Percentiles rank a stretch among this genome's conserved stretches.
These are phyloP conservation scores for Spermophilus dauricus DNA, from an alignment of 2,113 vertebrate species.

Conservation along the genomic window DNA sequence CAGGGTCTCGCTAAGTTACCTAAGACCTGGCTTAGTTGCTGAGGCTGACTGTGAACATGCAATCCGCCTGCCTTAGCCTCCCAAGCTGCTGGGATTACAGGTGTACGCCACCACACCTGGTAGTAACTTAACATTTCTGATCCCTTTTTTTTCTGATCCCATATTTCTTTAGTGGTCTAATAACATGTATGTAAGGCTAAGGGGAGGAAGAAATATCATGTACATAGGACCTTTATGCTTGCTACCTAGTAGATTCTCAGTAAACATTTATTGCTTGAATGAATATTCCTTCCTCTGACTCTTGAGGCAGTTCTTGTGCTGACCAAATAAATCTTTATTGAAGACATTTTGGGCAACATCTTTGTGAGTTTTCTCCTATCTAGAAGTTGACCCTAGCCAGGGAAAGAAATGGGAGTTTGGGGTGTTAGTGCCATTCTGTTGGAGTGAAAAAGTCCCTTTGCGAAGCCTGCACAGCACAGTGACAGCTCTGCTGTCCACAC, in stretches of 20 bases:
- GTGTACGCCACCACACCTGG: too few species aligned
- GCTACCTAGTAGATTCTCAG: neutral
- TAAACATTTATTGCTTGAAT: neutral
- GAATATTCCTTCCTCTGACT: too few species aligned
- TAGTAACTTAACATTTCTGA: slow-evolving; percentile 30
- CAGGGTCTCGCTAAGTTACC: too few species aligned
- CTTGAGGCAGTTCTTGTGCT: too few species aligned
- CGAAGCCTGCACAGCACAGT: neutral
- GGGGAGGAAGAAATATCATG: neutral
- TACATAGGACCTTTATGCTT: neutral
- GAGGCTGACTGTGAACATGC: too few species aligned
- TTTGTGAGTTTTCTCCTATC: neutral
- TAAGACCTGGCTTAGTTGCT: too few species aligned
- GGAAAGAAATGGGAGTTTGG: neutral
- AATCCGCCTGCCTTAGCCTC: too few species aligned
- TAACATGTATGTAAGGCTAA: neutral
- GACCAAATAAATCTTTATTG: too few species aligned
- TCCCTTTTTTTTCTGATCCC: too few species aligned
- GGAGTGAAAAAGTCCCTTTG: neutral
- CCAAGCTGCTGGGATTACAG: too few species aligned
- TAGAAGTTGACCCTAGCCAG: neutral
- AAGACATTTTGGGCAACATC: too few species aligned
- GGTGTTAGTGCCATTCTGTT: neutral
- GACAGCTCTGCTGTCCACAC: too few species aligned
- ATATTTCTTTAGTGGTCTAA: neutral